Base-by-base conservation (phyloP, 1,140 invertebrate species). In the Drosophila lacertosa region DNA sequence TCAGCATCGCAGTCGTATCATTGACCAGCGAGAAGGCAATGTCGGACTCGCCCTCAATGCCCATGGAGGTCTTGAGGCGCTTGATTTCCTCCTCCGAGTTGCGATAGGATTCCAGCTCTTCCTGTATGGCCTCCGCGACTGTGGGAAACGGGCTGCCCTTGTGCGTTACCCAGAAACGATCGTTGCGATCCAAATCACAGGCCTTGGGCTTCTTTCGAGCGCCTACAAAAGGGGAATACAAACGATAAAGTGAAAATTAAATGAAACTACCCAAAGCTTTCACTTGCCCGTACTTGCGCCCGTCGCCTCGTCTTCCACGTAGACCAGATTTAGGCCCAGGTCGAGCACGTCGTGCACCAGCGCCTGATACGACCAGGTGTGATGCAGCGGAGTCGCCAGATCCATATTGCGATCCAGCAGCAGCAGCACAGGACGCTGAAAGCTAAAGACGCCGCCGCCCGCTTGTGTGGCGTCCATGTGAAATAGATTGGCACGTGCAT, bases 351-450 rank as follows among this genome's bases (percentile, higher is more conserved):
- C 98, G 92, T 99, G 98, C 26, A 97, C 95, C 53, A 99, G 91
- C 9, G 99, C 98, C 92, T 99, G 98, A 92, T 99, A 99, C 1
- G 98, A 99, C 99, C 99, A 99, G 3, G 99, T 99, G 92, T 99
- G 99, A 94, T 99, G 98, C 63, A 99, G 92, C 33, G 98, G 98
- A 13, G 98, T 99, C 0, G 98, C 97, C 94, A 99, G 95, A 92
- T 99, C 99, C 60, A 99, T 94, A 92, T 97, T 98, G 63, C 99
- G 93, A 92, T 99, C 99, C 42, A 99, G 93, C 65, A 99, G 92
- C 51, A 99, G 96, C 9, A 99, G 92, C 57, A 99, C 92, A 3
- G 98, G 98, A 57, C 98, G 93, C 78, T 98, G 97, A 92, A 99
- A 98, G 92, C 97, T 98, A 77, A 94, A 94, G 59, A 93, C 95